phyloP scores from a whole-genome alignment of 2,113 vertebrate species.

The Rostratula benghalensis region DNA sequence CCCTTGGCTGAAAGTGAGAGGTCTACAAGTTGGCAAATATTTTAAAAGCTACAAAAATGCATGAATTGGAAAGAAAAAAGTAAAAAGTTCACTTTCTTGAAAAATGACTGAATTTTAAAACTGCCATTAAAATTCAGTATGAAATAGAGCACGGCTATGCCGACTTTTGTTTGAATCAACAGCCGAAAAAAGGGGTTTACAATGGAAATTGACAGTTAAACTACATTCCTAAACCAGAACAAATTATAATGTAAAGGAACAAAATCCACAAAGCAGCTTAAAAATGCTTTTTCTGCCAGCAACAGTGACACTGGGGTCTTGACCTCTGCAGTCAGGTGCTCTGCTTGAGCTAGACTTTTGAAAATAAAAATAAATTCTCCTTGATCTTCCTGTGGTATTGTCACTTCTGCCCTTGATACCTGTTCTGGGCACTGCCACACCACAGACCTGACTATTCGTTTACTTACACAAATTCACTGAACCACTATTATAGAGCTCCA shows the following conservation, averaged over 20 bases:
- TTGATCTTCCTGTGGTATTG: not conserved
- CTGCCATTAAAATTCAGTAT: not conserved
- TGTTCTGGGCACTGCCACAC: not conserved
- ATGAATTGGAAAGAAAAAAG: not conserved
- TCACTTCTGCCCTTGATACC: not conserved
- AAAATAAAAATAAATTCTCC: not conserved
- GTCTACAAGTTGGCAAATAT: not conserved
- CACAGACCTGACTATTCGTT: not conserved
- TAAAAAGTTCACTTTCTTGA: not conserved
- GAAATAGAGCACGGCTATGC: not conserved
- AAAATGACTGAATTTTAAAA: not conserved
- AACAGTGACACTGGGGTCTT: not conserved
- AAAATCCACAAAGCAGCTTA: not conserved
- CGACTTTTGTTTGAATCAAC: not conserved
- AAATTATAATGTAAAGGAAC: not conserved
- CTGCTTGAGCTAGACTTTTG: not conserved
- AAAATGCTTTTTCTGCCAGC: not conserved
- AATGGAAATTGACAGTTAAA: not conserved
- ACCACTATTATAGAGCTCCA: not conserved
- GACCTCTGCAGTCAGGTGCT: not conserved
- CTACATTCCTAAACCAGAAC: not conserved
- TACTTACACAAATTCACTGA: not conserved
- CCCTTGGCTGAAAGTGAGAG: not conserved
- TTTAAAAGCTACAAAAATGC: not conserved
- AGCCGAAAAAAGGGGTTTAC: not conserved